phyloP scores from a whole-genome alignment of 2,888 invertebrate species.

The Sphecodes monilicornis region DNA sequence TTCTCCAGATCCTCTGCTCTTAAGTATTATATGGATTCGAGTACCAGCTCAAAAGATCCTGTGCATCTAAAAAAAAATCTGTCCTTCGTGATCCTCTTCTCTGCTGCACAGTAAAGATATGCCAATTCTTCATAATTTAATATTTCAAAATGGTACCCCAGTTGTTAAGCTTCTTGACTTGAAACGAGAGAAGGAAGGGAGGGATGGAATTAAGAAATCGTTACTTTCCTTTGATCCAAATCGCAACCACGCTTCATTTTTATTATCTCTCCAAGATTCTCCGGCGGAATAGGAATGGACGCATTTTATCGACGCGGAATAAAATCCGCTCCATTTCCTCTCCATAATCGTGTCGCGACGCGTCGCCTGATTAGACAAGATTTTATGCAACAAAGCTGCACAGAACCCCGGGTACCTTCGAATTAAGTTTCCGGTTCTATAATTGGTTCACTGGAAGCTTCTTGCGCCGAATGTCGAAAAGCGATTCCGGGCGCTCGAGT shows the following conservation, averaged over 20 bases:
- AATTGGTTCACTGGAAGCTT: conserved; percentile 39
- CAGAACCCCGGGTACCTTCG: neutral
- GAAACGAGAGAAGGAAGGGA: neutral
- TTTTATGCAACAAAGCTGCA: conserved; percentile 22
- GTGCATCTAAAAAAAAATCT: neutral
- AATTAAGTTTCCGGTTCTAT: conserved; percentile 28
- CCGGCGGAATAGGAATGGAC: neutral
- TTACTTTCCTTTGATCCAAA: neutral
- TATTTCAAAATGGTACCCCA: neutral
- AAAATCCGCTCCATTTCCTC: neutral
- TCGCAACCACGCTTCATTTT: conserved; percentile 2
- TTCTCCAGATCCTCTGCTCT: neutral
- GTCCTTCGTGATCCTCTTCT: neutral
- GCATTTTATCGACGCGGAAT: conserved; percentile 11
- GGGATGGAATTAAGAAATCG: neutral
- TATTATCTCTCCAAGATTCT: neutral
- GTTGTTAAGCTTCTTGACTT: neutral
- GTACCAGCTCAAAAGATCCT: neutral
- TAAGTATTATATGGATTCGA: neutral
- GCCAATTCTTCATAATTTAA: neutral
- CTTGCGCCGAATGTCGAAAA: conserved; percentile 23
- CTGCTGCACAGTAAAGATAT: neutral
- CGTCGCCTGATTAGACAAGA: neutral
- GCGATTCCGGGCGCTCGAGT: conserved; percentile 28
- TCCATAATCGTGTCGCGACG: neutral